Percentiles rank a stretch among this genome's conserved stretches.
Evolutionary conservation across 2,888 invertebrate species (phyloP).

Genomic region (Pheosia gnoma): DNA sequence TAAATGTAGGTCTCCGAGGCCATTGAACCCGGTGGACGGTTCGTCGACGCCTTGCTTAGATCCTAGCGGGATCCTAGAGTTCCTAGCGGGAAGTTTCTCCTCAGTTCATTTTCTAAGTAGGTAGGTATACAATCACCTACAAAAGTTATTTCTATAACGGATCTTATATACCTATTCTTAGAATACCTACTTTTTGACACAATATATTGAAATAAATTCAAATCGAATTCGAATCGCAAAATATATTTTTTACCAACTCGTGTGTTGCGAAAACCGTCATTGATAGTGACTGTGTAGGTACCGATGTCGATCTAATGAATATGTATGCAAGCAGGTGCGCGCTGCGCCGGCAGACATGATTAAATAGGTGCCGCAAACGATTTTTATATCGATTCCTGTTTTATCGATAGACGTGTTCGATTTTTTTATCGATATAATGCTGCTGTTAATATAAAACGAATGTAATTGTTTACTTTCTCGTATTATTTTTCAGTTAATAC

Average conservation of each 20-base stretch:
- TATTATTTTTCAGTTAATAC: no score
- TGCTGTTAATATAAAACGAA: constrained; percentile 10
- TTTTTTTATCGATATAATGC: constrained; percentile 52
- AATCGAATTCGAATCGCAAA: constrained; percentile 25
- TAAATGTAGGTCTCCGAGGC: background rate
- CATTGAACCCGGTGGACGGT: background rate
- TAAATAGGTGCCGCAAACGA: constrained; percentile 78
- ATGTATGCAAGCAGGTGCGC: constrained; percentile 79
- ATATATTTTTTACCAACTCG: constrained; percentile 37
- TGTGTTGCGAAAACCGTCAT: constrained; percentile 69
- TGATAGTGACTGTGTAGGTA: constrained; percentile 63
- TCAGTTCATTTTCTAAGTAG: background rate
- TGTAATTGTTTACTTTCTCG: background rate
- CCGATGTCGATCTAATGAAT: constrained; percentile 76
- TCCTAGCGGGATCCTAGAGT: no score
- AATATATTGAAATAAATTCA: constrained; percentile 18
- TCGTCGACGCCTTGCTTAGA: background rate
- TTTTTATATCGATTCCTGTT: constrained; percentile 69
- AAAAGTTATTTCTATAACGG: no score
- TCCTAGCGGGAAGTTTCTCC: background rate
- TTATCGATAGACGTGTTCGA: constrained; percentile 56
- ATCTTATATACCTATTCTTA: no score
- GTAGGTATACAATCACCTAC: no score
- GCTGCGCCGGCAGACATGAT: constrained; percentile 59
- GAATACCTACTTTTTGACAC: background rate